A percentile compares a stretch with the other conserved stretches of the same genome.
These are phyloP conservation scores for Taurulus bubalis DNA, from an alignment of 2,113 vertebrate species.

Conservation along the genomic window DNA sequence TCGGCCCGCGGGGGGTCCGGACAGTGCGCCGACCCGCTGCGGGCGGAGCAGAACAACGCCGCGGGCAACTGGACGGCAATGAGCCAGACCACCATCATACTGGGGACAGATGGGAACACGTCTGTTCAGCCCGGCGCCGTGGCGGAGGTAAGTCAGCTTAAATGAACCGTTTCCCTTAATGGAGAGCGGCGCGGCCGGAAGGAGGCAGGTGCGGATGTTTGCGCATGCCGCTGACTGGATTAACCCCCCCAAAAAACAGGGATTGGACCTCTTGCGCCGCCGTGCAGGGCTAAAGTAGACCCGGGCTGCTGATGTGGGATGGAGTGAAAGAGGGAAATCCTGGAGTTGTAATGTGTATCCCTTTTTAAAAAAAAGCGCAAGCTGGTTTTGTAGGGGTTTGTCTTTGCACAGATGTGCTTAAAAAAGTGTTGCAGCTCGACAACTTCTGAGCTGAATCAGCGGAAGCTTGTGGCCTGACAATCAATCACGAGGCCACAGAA, in stretches of 20 bases:
- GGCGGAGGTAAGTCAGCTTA: slow-evolving; percentile 87
- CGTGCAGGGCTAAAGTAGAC: slow-evolving; percentile 15
- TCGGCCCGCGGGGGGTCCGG: slow-evolving; percentile 84
- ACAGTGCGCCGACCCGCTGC: slow-evolving; percentile 83
- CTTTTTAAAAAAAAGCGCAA: neutral
- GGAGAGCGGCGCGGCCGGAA: slow-evolving; percentile 11
- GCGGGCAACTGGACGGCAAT: slow-evolving; percentile 89
- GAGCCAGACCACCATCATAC: slow-evolving; percentile 95
- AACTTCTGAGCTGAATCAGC: slow-evolving; percentile 7
- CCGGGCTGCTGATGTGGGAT: slow-evolving; percentile 14
- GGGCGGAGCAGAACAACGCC: slow-evolving; percentile 89
- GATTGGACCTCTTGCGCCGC: neutral
- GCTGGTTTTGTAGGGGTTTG: neutral
- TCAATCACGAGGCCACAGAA: neutral
- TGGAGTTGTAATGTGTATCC: neutral
- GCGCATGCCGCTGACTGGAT: slow-evolving; percentile 35
- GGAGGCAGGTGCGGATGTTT: slow-evolving; percentile 33
- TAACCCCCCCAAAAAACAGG: slow-evolving; percentile 17
- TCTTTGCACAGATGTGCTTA: neutral
- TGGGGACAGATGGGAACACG: slow-evolving; percentile 94
- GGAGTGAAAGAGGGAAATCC: neutral
- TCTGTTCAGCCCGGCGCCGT: slow-evolving; percentile 89
- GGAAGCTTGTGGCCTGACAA: neutral
- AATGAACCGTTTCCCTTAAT: slow-evolving; percentile 58
- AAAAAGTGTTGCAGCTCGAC: neutral